Evolutionary conservation across 2,113 vertebrate genomes (phyloP), one percentile per base, ranked within the genome.

Genomic region (cattle (Bos taurus)): DNA sequence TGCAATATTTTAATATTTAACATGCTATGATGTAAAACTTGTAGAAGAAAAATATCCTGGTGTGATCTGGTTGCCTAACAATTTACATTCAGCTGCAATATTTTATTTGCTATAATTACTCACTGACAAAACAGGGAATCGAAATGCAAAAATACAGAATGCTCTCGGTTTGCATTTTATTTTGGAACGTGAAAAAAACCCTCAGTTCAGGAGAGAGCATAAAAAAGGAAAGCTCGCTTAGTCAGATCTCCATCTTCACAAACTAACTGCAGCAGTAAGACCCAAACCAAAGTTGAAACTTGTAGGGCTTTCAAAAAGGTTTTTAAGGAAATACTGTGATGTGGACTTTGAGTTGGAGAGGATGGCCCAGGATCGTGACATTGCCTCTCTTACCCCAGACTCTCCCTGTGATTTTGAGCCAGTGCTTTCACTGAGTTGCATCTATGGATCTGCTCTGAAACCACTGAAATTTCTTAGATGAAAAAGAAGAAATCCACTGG

Each of bases 1-100:
- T 91, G 82, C 8, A 12, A 7, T 46, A 81, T 98, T 98, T 98
- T 98, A 97, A 94, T 98, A 95, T 98, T 97, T 98, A 97, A 98
- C 67, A 96, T 33, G 3, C 23, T 94, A 80, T 97, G 90, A 87
- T 97, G 52, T 89, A 96, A 98, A 98, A 98, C 36, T 23, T 97
- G 96, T 94, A 81, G 95, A 96, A 93, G 94, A 96, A 95, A 98
- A 98, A 87, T 90, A 80, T 96, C 97, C 82, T 93, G 50, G 56
- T 50, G 50, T 94, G 96, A 95, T 98, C 88, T 71, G 95, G 94
- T 98, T 98, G 97, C 96, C 97, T 97, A 96, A 92, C 91, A 97
- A 89, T 87, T 84, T 89, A 85, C 90, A 96, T 95, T 97, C 90
- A 97, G 64, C 88, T 92, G 92, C 96, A 96, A 57, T 96, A 85